A percentile compares a stretch with the other conserved stretches of the same genome.
Conservation (phyloP, 2,113 vertebrate genomes). For the Pycnonotus jocosus region DNA sequence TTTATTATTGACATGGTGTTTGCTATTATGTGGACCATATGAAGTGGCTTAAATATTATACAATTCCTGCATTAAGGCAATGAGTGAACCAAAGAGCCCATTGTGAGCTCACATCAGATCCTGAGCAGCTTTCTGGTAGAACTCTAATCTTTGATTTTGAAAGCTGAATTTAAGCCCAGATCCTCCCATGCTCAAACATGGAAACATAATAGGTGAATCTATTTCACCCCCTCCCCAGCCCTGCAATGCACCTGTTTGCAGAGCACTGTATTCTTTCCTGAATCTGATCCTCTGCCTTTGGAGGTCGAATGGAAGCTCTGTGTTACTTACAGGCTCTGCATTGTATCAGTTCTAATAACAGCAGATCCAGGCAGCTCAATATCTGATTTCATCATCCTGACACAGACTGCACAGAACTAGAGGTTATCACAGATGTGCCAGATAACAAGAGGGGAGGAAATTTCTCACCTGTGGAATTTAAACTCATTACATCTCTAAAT, state of each 20-base stretch:
- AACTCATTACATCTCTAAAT: neutral
- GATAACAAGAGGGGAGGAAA: neutral
- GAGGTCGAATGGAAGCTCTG: neutral
- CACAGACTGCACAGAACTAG: neutral
- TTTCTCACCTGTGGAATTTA: neutral
- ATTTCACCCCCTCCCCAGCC: accelerated
- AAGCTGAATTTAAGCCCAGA: neutral
- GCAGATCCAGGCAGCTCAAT: neutral
- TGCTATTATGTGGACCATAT: neutral
- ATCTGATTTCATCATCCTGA: neutral
- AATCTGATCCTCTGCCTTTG: neutral
- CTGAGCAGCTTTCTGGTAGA: neutral
- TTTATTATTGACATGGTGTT: neutral
- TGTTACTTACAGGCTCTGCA: neutral
- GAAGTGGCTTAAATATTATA: neutral
- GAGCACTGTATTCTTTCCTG: neutral
- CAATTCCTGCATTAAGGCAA: neutral
- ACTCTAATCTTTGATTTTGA: neutral
- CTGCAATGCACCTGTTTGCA: neutral
- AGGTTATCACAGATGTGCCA: neutral
- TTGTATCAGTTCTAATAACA: neutral
- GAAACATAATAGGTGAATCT: neutral
- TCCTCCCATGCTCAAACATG: neutral
- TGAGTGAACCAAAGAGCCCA: neutral
- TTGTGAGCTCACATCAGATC: neutral